A percentile compares a stretch with the other conserved stretches of the same genome.
Conservation (phyloP, 2,888 invertebrate species). For the Cybosia mesomella region DNA sequence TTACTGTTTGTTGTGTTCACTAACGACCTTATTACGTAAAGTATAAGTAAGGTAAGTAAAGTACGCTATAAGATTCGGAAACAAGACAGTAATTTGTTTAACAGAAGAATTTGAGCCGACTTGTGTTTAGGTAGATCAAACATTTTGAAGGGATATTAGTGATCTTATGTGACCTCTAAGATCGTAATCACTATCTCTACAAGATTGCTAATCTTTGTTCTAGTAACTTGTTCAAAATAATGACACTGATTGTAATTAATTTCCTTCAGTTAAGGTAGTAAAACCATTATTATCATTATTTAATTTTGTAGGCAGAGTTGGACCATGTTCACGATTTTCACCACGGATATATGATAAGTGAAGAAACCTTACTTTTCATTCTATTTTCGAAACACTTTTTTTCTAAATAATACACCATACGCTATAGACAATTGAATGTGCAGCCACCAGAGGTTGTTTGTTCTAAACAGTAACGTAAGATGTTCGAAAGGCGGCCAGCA, state of each 20-base stretch:
- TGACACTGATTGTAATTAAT: background rate
- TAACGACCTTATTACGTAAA: conserved; percentile 39
- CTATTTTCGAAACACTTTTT: background rate
- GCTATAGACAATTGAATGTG: conserved; percentile 8
- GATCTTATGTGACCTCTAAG: conserved; percentile 1
- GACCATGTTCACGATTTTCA: background rate
- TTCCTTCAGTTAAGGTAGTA: background rate
- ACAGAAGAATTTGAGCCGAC: conserved; percentile 18
- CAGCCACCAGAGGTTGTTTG: conserved; percentile 31
- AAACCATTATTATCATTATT: background rate
- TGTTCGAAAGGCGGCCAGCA: conserved; percentile 51
- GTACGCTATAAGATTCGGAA: conserved; percentile 18
- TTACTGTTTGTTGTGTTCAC: conserved; percentile 22
- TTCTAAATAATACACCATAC: background rate
- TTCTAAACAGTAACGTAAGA: conserved; percentile 43
- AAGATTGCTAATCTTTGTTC: background rate
- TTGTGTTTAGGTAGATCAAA: conserved; percentile 17
- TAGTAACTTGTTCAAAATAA: too few species aligned
- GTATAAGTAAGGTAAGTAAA: too few species aligned
- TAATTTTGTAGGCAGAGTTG: background rate
- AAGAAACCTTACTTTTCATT: too few species aligned
- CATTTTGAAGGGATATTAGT: conserved; percentile 5
- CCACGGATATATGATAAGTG: too few species aligned
- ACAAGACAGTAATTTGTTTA: conserved; percentile 18
- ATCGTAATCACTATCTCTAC: conserved; percentile 11